Percentiles rank a stretch among this genome's conserved stretches.
phyloP scores from a whole-genome alignment of 2,888 invertebrate genomes.

The Sphecodes monilicornis region DNA sequence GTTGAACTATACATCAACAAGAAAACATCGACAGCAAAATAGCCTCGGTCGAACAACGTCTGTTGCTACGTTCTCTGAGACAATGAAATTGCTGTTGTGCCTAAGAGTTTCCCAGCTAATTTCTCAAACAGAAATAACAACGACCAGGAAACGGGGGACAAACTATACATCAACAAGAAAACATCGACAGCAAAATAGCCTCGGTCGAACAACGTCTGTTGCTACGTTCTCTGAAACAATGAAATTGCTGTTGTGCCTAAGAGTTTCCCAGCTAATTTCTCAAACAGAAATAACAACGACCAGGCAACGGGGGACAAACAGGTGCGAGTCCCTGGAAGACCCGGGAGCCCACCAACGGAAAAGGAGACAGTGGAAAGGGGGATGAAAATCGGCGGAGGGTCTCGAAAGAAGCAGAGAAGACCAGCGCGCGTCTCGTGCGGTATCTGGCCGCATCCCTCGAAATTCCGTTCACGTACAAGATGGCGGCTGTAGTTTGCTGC shows the following conservation, averaged over 20 bases:
- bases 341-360: background rate
- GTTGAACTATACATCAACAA: too few relatives aligned
- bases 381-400: constrained; percentile 1
- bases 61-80: background rate
- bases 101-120: background rate
- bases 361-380: background rate
- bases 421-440: background rate
- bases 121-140: background rate
- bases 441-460: constrained; percentile 69
- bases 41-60: background rate
- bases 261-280: background rate
- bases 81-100: background rate
- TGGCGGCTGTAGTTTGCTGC: constrained; percentile 83
- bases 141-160: background rate
- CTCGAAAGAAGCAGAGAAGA: background rate
- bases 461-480: constrained; percentile 83
- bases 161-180: too few relatives aligned
- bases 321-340: background rate
- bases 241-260: background rate
- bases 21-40: too few relatives aligned
- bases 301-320: background rate
- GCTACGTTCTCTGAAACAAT: background rate
- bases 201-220: background rate
- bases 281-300: background rate
- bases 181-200: too few relatives aligned